These are phyloP conservation scores for Hippocampus zosterae DNA, from an alignment of 2,113 vertebrate species.

Conservation along the genomic window DNA sequence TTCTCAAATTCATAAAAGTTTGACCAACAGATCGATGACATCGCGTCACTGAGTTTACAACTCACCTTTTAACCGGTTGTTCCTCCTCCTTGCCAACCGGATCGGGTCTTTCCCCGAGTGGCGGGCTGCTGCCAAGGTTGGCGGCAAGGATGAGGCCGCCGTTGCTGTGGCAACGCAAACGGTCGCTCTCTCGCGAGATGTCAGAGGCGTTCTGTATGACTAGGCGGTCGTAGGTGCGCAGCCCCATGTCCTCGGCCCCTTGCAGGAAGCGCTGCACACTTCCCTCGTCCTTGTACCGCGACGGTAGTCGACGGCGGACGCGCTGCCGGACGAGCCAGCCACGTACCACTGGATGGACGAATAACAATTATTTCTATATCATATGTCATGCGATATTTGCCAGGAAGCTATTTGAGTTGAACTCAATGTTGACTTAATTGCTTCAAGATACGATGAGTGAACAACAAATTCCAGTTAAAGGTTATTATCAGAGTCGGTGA, in stretches of 20 bases:
- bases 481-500: too few species aligned
- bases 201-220: constrained; percentile 92
- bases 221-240: constrained; percentile 82
- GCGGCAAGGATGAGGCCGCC: constrained; percentile 18
- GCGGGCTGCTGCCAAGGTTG: constrained; percentile 51
- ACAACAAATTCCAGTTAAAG: too few species aligned
- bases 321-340: constrained; percentile 85
- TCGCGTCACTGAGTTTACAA: not conserved
- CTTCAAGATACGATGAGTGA: too few species aligned
- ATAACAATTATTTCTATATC: not conserved
- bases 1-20: too few species aligned
- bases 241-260: constrained; percentile 82
- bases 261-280: constrained; percentile 83
- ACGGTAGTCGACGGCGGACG: constrained; percentile 68
- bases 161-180: constrained; percentile 74
- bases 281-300: constrained; percentile 74
- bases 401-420: too few species aligned
- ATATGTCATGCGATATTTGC: not conserved
- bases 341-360: constrained; percentile 74
- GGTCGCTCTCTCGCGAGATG: constrained; percentile 86
- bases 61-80: constrained; percentile 75
- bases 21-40: not conserved
- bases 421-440: too few species aligned
- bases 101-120: constrained; percentile 76
- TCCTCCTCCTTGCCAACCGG: constrained; percentile 77